Evolutionary conservation across 2,797 vertebrate species (phyloP).

Genomic region (Picus viridis): DNA sequence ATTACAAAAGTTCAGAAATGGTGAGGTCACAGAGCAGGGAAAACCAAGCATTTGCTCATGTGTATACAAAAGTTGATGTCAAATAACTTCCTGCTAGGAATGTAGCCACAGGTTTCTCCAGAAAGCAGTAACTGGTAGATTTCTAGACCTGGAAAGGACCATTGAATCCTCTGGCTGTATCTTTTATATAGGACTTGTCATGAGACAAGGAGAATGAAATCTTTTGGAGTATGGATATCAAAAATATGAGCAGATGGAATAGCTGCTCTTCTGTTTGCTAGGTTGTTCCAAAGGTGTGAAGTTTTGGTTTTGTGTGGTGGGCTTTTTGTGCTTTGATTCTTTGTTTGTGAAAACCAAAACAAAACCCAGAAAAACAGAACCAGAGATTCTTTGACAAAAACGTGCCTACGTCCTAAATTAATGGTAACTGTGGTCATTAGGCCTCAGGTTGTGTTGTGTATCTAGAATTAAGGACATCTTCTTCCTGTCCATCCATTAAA

Average conservation of each 20-base stretch:
- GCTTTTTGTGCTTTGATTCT: too few relatives aligned
- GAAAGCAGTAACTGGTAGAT: neutral
- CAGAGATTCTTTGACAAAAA: neutral
- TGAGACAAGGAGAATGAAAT: neutral
- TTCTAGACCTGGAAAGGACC: neutral
- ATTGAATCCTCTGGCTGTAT: neutral
- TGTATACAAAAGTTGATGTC: neutral
- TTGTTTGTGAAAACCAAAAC: neutral
- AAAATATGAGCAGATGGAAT: neutral
- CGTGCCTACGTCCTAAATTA: neutral
- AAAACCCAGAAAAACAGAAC: neutral
- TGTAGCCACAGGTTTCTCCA: neutral
- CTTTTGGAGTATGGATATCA: neutral
- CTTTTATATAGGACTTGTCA: accelerated
- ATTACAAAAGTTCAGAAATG: neutral
- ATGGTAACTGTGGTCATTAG: neutral
- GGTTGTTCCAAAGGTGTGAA: neutral
- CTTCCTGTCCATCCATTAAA: neutral
- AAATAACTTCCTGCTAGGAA: neutral
- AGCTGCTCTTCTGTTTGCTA: neutral
- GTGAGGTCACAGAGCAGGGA: neutral
- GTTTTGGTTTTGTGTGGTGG: neutral
- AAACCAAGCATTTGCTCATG: neutral
- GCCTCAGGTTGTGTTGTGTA: neutral
- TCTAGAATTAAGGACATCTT: neutral